Evolutionary conservation across 2,797 vertebrate species (phyloP).

Genomic region (Protosalanx chinensis): DNA sequence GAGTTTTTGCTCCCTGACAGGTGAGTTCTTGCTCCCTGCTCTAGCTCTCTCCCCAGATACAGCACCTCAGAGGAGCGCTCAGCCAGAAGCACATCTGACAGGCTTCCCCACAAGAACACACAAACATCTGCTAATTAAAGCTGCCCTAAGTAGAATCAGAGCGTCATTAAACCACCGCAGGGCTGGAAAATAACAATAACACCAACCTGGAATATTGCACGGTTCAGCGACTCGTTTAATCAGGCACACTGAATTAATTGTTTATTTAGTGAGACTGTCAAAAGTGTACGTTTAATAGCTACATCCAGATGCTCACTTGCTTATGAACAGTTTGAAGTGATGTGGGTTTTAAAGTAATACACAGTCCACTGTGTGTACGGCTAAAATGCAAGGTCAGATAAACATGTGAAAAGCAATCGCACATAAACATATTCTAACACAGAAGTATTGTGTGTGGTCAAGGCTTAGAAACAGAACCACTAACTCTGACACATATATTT

Average conservation of each 20-base stretch:
- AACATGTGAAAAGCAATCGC: not conserved
- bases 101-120: constrained; percentile 36
- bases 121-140: constrained; percentile 62
- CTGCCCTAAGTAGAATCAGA: constrained; percentile 31
- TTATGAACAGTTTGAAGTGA: constrained; percentile 1
- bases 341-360: not conserved
- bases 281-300: constrained; percentile 46
- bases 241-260: constrained; percentile 34
- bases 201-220: constrained; percentile 53
- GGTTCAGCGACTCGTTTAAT: constrained; percentile 36
- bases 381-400: not conserved
- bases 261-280: constrained; percentile 59
- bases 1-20: constrained; percentile 1
- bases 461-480: not conserved
- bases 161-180: constrained; percentile 39
- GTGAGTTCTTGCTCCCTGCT: constrained; percentile 22
- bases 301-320: constrained; percentile 17
- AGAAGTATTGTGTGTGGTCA: not conserved
- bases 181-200: constrained; percentile 57
- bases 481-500: not conserved
- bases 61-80: constrained; percentile 12
- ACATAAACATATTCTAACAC: not conserved
- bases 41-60: constrained; percentile 36
- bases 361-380: not conserved
- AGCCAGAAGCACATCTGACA: constrained; percentile 35